Evolutionary conservation across 2,888 invertebrate species (phyloP).

Genomic region (Sinodicranocentrus sp.): DNA sequence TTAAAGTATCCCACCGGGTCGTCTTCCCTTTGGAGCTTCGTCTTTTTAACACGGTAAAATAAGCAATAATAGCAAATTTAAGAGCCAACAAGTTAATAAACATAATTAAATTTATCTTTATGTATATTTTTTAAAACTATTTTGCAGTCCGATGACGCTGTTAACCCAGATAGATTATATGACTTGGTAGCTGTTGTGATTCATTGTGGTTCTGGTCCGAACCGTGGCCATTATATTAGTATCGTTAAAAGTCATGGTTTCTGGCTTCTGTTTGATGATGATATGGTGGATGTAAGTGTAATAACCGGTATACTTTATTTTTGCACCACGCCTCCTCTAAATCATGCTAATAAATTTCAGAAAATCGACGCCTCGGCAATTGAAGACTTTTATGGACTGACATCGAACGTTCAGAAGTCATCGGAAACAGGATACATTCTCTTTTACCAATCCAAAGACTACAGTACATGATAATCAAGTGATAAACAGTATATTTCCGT

Average conservation of each 20-base stretch:
- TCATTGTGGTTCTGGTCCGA: conserved; percentile 99
- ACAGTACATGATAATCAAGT: conserved; percentile 66
- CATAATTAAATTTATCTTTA: background rate
- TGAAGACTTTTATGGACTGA: conserved; percentile 99
- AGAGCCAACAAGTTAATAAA: background rate
- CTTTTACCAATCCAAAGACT: conserved; percentile 97
- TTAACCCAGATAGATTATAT: conserved; percentile 98
- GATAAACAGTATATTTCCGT: conserved; percentile 37
- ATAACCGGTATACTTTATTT: background rate
- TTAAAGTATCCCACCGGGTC: conserved; percentile 99
- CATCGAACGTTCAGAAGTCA: conserved; percentile 98
- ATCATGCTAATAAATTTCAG: conserved; percentile 80
- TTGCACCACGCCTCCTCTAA: background rate
- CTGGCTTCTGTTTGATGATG: conserved; percentile 99
- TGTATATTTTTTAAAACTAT: conserved; percentile 45
- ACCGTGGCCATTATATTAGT: conserved; percentile 99
- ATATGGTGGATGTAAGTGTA: conserved; percentile 97
- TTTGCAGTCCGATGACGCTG: conserved; percentile 96
- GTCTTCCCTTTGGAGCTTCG: conserved; percentile 98
- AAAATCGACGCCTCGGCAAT: conserved; percentile 99
- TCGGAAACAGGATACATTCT: conserved; percentile 99
- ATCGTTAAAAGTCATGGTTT: conserved; percentile 99
- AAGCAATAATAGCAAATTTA: background rate
- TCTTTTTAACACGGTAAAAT: conserved; percentile 94
- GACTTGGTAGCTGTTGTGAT: conserved; percentile 99